Base-by-base conservation (phyloP, 2,888 invertebrate genomes). In the Tiphia femorata region DNA sequence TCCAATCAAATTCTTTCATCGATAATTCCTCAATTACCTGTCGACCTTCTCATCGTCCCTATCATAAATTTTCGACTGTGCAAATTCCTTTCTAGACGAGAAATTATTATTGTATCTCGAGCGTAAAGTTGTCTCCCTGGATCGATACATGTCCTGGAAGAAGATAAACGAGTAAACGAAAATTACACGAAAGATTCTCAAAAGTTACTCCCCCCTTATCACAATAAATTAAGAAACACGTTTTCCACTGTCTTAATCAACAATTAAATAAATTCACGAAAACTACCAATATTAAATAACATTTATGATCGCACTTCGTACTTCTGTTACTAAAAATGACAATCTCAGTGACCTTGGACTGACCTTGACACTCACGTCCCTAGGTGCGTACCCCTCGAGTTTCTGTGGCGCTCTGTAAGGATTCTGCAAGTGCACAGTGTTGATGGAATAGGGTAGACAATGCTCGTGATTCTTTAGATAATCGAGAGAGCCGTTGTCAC, bases 381-480 rank as follows among this genome's bases (percentile, higher is more conserved):
- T 49, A 2, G 61, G n/a, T 2, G 66, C 52, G 54, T 67, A 77
- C 30, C 73, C 75, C 12, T 78, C 77, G 38, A 72, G 43, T 20
- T 55, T 62, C 47, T 70, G 67, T 0, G 68, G 52, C 1, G 63
- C 42, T 46, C 50, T 72, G 49, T 78, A 77, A 7, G 70, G 67
- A 64, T 76, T 73, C 49, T 76, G 76, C 3, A 78, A 49, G 41
- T 77, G 75, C 12, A 76, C 41, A 1, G 72, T 73, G 38, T 76
- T 73, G 37, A 77, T 64, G 1, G 70, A 66, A 20, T 67, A 67
- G 1, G 73, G 70, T 6, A 62, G 47, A 10, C 47, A 46, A 0
- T 58, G 20, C 19, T 69, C 64, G 27, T 54, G 52, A 35, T 47
- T 40, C 16, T 60, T 65, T 49, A 58, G 17, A 21, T 69, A 74